A percentile compares a stretch with the other conserved stretches of the same genome.
Conservation (phyloP, 2,888 invertebrate species). For the Punctoribates punctum region DNA sequence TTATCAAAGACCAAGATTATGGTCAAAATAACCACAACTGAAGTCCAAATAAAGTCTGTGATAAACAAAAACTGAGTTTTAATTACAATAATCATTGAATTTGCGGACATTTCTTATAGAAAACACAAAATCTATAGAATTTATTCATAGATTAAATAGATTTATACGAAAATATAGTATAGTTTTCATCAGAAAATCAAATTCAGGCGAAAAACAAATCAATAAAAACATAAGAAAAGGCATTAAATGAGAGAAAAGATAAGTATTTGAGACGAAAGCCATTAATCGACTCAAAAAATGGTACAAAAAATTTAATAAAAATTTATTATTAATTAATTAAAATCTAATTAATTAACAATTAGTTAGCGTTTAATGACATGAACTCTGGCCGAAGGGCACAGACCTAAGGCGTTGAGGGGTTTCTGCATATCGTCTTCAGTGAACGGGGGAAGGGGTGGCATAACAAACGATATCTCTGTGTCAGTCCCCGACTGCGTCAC, state of each 20-base stretch:
- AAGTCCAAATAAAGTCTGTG: constrained; percentile 13
- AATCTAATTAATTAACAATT: not conserved
- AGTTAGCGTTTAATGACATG: constrained; percentile 40
- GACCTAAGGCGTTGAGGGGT: constrained; percentile 28
- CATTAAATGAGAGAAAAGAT: not conserved
- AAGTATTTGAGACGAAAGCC: not conserved
- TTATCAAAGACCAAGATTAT: not conserved
- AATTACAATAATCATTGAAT: not conserved
- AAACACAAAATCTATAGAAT: not conserved
- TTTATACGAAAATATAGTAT: not conserved
- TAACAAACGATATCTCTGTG: constrained; percentile 31
- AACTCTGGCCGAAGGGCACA: constrained; percentile 38
- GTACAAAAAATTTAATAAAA: not conserved
- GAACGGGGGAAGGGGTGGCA: constrained; percentile 39
- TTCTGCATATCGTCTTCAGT: constrained; percentile 40
- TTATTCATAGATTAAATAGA: no score
- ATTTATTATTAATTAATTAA: not conserved
- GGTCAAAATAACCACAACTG: no score
- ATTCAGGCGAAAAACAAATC: not conserved
- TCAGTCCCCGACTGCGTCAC: constrained; percentile 28
- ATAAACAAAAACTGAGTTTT: not conserved
- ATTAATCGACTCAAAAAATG: not conserved
- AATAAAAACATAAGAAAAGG: no score
- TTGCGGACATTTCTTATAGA: not conserved
- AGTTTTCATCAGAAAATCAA: not conserved